Evolutionary conservation across 2,113 vertebrate species (phyloP).

Genomic region (Sapayoa aenigma): DNA sequence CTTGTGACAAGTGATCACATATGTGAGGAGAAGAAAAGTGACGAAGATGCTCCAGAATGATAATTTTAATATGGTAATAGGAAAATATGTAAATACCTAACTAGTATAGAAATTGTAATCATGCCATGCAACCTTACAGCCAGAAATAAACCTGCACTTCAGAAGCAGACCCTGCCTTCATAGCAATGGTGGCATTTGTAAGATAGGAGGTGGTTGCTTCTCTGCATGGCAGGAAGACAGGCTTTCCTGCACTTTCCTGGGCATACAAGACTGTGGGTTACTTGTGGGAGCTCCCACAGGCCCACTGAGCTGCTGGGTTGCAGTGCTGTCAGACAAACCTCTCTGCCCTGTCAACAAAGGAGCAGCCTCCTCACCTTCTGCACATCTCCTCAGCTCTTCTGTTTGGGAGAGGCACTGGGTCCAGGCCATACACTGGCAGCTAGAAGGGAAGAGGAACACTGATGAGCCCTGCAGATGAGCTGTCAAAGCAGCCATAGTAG

Average conservation of each 20-base stretch:
- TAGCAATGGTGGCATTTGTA: neutral
- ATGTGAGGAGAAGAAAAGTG: neutral
- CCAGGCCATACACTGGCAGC: neutral
- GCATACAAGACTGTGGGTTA: neutral
- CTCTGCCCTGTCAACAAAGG: neutral
- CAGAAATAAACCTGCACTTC: neutral
- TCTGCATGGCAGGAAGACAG: neutral
- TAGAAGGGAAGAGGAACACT: neutral
- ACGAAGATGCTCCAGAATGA: neutral
- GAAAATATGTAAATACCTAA: neutral
- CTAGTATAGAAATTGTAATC: neutral
- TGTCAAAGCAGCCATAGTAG: neutral
- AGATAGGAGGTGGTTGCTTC: neutral
- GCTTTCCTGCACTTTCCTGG: neutral
- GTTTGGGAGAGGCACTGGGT: neutral
- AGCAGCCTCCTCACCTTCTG: neutral
- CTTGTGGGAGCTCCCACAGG: neutral
- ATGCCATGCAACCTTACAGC: neutral
- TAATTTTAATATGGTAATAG: neutral
- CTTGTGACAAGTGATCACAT: neutral
- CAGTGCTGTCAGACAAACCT: neutral
- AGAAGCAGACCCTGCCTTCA: neutral
- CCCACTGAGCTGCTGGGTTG: neutral
- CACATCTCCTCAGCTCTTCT: neutral
- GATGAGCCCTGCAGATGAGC: neutral